These are phyloP conservation scores for Platyscapa corneri DNA, from an alignment of 1,140 invertebrate genomes.

Conservation along the genomic window DNA sequence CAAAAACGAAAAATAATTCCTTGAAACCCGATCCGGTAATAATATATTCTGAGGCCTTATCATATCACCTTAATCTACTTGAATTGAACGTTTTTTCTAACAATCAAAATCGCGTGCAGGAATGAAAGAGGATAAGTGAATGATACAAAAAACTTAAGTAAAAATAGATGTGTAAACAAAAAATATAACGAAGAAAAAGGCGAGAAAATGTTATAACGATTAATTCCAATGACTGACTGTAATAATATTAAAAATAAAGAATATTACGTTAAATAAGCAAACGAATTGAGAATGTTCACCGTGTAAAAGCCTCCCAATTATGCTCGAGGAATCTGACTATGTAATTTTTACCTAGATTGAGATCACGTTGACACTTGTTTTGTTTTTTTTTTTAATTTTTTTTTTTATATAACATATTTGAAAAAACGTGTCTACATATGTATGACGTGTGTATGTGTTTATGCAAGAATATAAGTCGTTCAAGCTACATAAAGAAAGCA, in stretches of 20 bases:
- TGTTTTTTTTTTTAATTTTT: not conserved
- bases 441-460: not conserved
- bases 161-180: not conserved
- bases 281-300: conserved; percentile 67
- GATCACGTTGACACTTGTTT: not conserved
- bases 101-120: not conserved
- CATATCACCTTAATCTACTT: conserved; percentile 51
- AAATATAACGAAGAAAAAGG: conserved; percentile 11
- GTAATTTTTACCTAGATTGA: conserved; percentile 14
- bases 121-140: not conserved
- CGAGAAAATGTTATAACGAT: conserved; percentile 61
- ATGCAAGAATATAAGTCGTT: not conserved
- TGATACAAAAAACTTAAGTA: not conserved
- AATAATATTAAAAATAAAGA: conserved; percentile 58
- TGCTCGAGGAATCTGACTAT: conserved; percentile 1
- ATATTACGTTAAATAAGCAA: conserved; percentile 14
- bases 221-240: conserved; percentile 69
- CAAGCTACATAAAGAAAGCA: not conserved
- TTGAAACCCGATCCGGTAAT: conserved; percentile 45
- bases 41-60: conserved; percentile 68
- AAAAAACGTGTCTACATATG: not conserved
- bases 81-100: conserved; percentile 17
- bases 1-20: not conserved
- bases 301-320: conserved; percentile 51
- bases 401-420: conserved; percentile 7